A percentile compares a stretch with the other conserved stretches of the same genome.
Conservation (phyloP, 2,113 vertebrate species). For the Misgurnus mizolepis region DNA sequence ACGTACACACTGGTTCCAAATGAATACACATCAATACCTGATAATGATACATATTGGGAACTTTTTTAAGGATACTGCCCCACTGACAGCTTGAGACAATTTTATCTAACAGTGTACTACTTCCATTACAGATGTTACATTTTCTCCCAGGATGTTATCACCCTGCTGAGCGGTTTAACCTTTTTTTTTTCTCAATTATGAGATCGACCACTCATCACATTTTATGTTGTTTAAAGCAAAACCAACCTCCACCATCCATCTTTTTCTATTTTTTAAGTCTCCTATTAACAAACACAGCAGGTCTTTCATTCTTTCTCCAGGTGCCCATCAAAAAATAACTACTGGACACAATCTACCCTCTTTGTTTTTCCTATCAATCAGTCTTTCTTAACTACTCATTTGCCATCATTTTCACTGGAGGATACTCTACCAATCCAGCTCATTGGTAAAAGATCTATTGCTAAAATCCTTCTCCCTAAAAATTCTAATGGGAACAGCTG, state of each 20-base stretch:
- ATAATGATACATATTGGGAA: no score
- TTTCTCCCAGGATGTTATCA: background rate
- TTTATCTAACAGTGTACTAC: no score
- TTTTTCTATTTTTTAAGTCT: background rate
- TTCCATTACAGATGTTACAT: background rate
- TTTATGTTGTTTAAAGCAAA: conserved; percentile 7
- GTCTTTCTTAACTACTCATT: conserved; percentile 7
- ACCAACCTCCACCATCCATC: background rate
- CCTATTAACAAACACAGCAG: conserved; percentile 1
- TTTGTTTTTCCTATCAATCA: conserved; percentile 18
- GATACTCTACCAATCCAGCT: conserved; percentile 14
- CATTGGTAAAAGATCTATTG: conserved; percentile 14
- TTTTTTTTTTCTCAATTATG: conserved; percentile 4
- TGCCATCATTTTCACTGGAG: background rate
- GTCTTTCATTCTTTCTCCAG: background rate
- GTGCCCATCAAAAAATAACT: conserved; percentile 29
- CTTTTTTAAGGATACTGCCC: no score
- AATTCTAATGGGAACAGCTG: conserved; percentile 56
- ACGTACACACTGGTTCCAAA: no score
- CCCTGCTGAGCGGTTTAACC: background rate
- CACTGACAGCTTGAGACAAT: no score
- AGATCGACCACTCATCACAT: background rate
- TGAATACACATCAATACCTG: no score
- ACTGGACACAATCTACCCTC: background rate
- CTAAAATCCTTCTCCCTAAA: conserved; percentile 34